A percentile compares a stretch with the other conserved stretches of the same genome.
phyloP scores from a whole-genome alignment of 2,888 invertebrate species.

The Lasioglossum calceatum region DNA sequence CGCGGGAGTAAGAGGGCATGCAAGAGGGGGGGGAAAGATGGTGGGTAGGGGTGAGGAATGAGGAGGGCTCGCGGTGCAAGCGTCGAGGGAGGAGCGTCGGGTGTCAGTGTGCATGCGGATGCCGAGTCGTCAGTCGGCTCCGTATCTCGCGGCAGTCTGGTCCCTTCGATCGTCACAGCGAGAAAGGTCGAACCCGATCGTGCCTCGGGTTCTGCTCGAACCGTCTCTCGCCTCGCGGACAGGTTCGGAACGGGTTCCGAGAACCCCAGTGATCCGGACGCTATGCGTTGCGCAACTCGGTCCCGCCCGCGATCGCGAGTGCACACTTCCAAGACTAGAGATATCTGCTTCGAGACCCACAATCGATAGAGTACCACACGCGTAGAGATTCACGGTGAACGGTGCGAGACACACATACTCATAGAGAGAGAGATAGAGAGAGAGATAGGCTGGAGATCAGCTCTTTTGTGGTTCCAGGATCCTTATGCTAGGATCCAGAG shows the following conservation, averaged over 20 bases:
- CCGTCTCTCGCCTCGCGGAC: not conserved
- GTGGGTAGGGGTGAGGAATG: constrained; percentile 30
- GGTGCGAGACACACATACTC: not conserved
- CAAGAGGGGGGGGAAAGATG: not conserved
- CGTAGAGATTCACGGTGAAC: constrained; percentile 23
- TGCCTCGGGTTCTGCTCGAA: not conserved
- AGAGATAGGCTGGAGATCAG: too few species aligned
- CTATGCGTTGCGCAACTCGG: constrained; percentile 5
- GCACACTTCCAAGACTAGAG: not conserved
- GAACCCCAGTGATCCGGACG: not conserved
- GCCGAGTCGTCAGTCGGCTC: constrained; percentile 66
- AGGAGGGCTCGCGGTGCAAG: constrained; percentile 67
- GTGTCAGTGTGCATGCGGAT: constrained; percentile 79
- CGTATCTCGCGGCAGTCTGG: constrained; percentile 32
- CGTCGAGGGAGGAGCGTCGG: constrained; percentile 72
- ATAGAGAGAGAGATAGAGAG: not conserved
- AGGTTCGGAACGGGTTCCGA: not conserved
- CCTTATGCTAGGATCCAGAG: not conserved
- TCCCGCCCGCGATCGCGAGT: not conserved
- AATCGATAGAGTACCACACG: constrained; percentile 28
- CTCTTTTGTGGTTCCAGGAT: not conserved
- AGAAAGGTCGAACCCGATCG: not conserved
- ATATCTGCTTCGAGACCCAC: constrained; percentile 22
- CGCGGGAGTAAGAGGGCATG: not conserved
- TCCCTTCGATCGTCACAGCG: not conserved